Conservation (phyloP, 2,113 vertebrate species). For the Scopus umbretta region DNA sequence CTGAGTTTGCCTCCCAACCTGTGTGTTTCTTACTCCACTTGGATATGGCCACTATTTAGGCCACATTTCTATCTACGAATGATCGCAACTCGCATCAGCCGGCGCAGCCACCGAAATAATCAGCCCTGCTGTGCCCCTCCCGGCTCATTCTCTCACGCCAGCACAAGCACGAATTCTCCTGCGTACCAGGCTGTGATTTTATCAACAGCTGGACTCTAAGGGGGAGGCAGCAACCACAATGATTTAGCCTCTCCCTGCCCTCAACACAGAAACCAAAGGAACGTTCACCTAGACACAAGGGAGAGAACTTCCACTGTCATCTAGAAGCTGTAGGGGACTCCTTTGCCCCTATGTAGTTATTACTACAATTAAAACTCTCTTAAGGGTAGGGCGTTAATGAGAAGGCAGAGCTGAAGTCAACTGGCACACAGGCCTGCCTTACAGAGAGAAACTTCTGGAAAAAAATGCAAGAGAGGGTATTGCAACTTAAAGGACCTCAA, state of each 20-base stretch:
- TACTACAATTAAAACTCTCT: background rate
- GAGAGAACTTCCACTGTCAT: background rate
- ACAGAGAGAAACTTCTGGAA: background rate
- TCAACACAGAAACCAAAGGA: background rate
- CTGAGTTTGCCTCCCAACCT: background rate
- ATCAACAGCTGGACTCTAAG: background rate
- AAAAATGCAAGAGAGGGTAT: background rate
- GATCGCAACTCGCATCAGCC: background rate
- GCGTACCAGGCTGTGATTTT: background rate
- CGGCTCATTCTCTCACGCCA: background rate
- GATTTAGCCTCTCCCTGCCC: background rate
- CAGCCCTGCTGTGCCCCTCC: background rate
- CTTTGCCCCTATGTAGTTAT: background rate
- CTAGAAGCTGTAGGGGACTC: background rate
- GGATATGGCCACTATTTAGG: background rate
- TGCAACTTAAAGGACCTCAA: background rate
- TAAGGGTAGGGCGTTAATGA: background rate
- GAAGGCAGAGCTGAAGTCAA: background rate
- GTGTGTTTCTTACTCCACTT: background rate
- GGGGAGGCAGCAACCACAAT: background rate
- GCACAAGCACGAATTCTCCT: background rate
- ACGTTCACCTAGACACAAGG: background rate
- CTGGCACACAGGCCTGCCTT: background rate
- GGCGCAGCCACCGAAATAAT: background rate
- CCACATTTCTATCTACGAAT: background rate